Base-by-base conservation (phyloP, 1,140 invertebrate genomes). In the Phocides pigmalion region DNA sequence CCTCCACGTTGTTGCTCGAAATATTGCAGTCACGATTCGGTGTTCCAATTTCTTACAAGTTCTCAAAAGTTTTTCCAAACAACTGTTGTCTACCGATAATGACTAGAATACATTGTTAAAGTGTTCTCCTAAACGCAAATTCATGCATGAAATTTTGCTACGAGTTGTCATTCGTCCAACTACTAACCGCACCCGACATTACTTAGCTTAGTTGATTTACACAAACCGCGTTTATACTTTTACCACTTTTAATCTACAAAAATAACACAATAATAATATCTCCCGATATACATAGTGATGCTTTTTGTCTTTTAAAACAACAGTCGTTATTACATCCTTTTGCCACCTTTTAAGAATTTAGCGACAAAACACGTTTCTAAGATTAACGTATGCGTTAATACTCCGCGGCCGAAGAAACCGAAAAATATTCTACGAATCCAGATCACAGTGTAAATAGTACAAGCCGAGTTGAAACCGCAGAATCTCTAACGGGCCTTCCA, bases 401-500 rank as follows among this genome's bases (percentile, higher is more conserved):
- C 46, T 69, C 28, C 54, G 66, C 74, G 82, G 68, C 74, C 82
- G 63, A 82, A 84, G 82, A 87, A 87, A 87, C 86, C 86, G 72
- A 79, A 73, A 84, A 81, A 70, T 76, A 88, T 87, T 78, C 81
- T 35, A 81, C 75, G 78, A 74, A 89, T 87, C 70, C 75, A 64
- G 75, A 68, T 68, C 70, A 79, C 68, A 74, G 74, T 72, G 78
- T 80, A 84, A 90, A 88, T 82, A 87, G 79, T 84, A 82, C 74
- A 77, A 72, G 75, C 67, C 65, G 73, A 79, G 72, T 73, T 61
- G 64, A 74, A 62, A 89, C 88, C 88, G 81, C 88, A 89, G 85
- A 84, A 89, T 89, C 83, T 82, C 79, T 84, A 82, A 78, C 79
- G 73, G 81, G 80, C 78, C 82, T 84, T 87, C 84, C 79, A 68